Evolutionary conservation across 2,888 invertebrate genomes (phyloP), one percentile per base, ranked within the genome.

Genomic region (Gandaritis pyraliata): DNA sequence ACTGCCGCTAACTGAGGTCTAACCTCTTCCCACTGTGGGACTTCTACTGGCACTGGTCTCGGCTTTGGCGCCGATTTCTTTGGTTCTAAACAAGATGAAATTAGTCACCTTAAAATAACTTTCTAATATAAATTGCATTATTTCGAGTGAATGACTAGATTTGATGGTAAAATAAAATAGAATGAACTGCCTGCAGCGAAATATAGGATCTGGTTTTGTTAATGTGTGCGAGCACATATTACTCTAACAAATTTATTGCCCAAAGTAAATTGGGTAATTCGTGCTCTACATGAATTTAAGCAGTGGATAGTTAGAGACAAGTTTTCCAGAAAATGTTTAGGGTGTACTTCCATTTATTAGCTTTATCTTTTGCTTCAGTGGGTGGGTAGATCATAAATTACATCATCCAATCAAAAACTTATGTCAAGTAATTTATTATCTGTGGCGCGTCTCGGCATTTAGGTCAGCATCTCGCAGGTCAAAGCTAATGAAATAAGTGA

Each of bases 1-100:
- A 95, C 93, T 6, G 88, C 93, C 12, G 94, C 93, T 47, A 96
- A 74, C 77, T 95, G 94, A n/a, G 93, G 88, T 10, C 94, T 93
- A 41, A 94, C 81, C 71, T 94, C 94, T 66, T 95, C 95, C 96
- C 96, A 96, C 61, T 90, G 87, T 18, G 93, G 92, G 51, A 87
- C 23, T 30, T 68, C 71, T 15, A 67, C 56, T 15, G 13, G 1
- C 15, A 54, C 61, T 2, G 70, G 69, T 61, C 71, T 76, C 52
- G 77, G 58, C 71, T 80, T 82, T 29, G 72, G 64, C 46, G 62
- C 54, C 43, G 52, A 54, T 69, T 36, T 74, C 66, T 72, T 85
- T 79, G 61, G 53, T 57, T 64, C 71, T 71, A 16, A 43, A 43
- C 16, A 16, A 43, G 11, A 13, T 39, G 8, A 39, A 7, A 39